Evolutionary conservation across 2,113 vertebrate genomes (phyloP).

Genomic region (Sakesphorus luctuosus): DNA sequence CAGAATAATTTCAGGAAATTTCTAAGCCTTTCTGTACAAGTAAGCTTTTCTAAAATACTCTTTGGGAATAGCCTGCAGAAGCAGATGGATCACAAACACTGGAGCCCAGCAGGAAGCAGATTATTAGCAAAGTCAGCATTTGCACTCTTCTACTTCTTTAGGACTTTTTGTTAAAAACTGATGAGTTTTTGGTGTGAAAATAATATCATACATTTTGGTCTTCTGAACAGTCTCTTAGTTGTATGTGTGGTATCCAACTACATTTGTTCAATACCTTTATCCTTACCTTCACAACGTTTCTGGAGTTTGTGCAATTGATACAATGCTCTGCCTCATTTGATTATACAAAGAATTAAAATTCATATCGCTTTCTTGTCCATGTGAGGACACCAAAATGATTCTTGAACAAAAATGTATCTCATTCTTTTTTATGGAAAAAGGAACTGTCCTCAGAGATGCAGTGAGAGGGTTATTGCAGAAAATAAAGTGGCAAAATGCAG

Average conservation of each 20-base stretch:
- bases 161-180: background rate
- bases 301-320: background rate
- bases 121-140: slow-evolving; percentile 3
- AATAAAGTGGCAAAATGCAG: background rate
- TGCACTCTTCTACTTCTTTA: background rate
- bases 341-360: background rate
- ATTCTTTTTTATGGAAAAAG: background rate
- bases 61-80: slow-evolving; percentile 10
- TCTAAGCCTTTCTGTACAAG: background rate
- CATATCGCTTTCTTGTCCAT: background rate
- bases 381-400: background rate
- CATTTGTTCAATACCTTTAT: background rate
- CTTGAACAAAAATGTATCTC: background rate
- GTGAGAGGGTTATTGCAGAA: background rate
- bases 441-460: background rate
- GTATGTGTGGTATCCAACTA: background rate
- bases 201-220: background rate
- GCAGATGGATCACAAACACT: background rate
- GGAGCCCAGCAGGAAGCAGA: background rate
- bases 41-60: background rate
- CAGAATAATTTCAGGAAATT: slow-evolving; percentile 14
- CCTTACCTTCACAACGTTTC: background rate
- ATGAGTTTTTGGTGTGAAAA: background rate
- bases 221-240: background rate
- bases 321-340: background rate